Conservation (phyloP, 92 coral and sea anemone genomes). For the Siderastrea radians region DNA sequence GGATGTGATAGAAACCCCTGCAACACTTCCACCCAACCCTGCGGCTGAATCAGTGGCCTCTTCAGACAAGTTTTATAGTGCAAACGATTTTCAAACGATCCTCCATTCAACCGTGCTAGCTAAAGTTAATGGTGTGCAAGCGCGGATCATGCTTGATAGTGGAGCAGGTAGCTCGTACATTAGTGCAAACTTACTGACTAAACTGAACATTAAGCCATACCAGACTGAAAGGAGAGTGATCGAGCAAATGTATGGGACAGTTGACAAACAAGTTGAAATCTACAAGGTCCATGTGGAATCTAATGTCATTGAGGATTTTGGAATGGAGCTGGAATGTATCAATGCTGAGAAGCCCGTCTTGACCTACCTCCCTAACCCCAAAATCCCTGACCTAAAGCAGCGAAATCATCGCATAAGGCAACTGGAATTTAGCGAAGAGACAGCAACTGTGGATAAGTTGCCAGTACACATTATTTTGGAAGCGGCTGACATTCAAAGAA, state of each 20-base stretch:
- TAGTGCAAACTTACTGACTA: slow-evolving; percentile 55
- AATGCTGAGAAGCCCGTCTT: slow-evolving; percentile 66
- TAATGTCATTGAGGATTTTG: slow-evolving; percentile 33
- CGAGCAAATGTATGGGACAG: slow-evolving; percentile 76
- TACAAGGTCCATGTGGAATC: slow-evolving; percentile 47
- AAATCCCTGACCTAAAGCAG: slow-evolving; percentile 58
- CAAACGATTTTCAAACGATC: slow-evolving; percentile 33
- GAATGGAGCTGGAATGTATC: slow-evolving; percentile 37
- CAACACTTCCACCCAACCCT: slow-evolving; percentile 23
- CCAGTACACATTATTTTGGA: slow-evolving; percentile 70
- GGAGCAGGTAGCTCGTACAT: slow-evolving; percentile 74
- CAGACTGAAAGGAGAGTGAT: slow-evolving; percentile 45
- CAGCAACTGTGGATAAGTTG: slow-evolving; percentile 42
- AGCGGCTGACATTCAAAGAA: slow-evolving; percentile 63
- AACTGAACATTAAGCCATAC: slow-evolving; percentile 59
- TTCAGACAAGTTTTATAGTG: slow-evolving; percentile 61
- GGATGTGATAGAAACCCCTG: slow-evolving; percentile 14
- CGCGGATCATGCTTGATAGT: slow-evolving; percentile 63
- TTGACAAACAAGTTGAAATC: slow-evolving; percentile 51
- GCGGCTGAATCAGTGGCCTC: background rate
- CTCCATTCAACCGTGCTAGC: slow-evolving; percentile 66
- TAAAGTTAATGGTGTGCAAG: slow-evolving; percentile 52
- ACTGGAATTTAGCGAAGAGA: slow-evolving; percentile 61
- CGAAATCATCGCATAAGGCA: slow-evolving; percentile 32
- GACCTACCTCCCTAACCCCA: slow-evolving; percentile 62